Evolutionary conservation across 2,113 vertebrate genomes (phyloP), one percentile per base, ranked within the genome.

Genomic region (Hoplias malabaricus): DNA sequence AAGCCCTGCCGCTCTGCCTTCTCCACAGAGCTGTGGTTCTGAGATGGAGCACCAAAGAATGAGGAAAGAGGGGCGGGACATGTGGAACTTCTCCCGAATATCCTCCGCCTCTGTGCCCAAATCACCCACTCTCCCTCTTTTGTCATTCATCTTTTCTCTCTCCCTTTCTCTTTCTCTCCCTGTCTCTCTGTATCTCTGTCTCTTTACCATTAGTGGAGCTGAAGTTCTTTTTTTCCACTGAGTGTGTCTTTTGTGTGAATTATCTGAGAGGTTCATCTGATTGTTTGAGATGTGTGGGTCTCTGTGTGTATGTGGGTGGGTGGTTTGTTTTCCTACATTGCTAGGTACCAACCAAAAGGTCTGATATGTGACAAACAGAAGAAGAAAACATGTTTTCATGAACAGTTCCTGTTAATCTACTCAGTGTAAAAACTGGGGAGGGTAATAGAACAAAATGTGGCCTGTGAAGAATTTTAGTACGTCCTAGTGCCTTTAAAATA

Each of bases 1-100:
- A 89, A 88, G 86, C 82, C 81, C 73, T 84, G 86, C 87, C 62
- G 73, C 46, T 78, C 73, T 84, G 87, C 87, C 59, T 74, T 59
- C 57, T 77, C 36, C 65, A 38, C 65, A 16, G 50, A 69, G 25
- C 42, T 25, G 38, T 69, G 67, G 54, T 48, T 69, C 75, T 48
- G 53, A 69, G 75, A 77, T 33, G 34, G 48, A 62, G 54, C 21
- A 10, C 53, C 12, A 38, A 46, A 80, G 77, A 73, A 25, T 71
- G 65, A 63, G 57, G 43, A 75, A 27, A 25, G 65, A 59, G 62
- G 57, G 36, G 67, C 14, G 62, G 43, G 57, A 43, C 56, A 36
- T 36, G 65, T 59, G 46, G 48, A 46, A 19, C 73, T 50, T 56
- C 23, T 69, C 29, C 69, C 71, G 31, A 31, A 63, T 19, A 29